Percentiles rank a stretch among this genome's conserved stretches.
phyloP scores from a whole-genome alignment of 2,888 invertebrate genomes.

The Sepiola atlantica region DNA sequence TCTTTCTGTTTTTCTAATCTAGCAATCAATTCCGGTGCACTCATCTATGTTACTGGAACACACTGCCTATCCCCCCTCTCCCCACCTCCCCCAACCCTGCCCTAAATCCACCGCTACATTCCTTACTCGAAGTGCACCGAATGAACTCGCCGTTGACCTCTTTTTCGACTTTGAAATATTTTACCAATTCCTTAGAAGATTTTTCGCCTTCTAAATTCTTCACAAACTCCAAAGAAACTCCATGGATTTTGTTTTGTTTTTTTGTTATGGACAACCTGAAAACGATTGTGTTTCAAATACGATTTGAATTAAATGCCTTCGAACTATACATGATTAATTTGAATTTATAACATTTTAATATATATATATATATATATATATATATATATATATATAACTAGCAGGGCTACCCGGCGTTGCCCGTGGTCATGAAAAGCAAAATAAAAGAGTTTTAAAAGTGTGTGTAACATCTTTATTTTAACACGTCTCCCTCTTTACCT shows the following conservation, averaged over 20 bases:
- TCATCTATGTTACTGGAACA: background rate
- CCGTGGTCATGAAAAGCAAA: too few relatives aligned
- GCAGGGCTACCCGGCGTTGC: too few relatives aligned
- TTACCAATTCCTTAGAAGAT: background rate
- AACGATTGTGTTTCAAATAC: background rate
- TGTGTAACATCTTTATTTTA: too few relatives aligned
- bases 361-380: too few relatives aligned
- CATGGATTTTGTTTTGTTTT: background rate
- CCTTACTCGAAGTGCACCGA: background rate
- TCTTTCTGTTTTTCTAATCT: background rate
- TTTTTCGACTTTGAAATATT: background rate
- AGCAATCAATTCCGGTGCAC: background rate
- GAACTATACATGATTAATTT: too few relatives aligned
- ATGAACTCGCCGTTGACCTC: background rate
- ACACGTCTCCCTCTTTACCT: too few relatives aligned
- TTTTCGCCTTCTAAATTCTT: background rate
- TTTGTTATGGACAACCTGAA: background rate
- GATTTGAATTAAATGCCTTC: too few relatives aligned
- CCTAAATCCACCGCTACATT: background rate
- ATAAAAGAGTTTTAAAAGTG: too few relatives aligned
- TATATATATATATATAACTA: too few relatives aligned
- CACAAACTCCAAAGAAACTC: background rate
- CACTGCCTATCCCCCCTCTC: too few relatives aligned
- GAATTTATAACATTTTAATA: too few relatives aligned
- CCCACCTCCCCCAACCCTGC: background rate